phyloP scores from a whole-genome alignment of 23 tunicate species.

The Diplosoma virens region DNA sequence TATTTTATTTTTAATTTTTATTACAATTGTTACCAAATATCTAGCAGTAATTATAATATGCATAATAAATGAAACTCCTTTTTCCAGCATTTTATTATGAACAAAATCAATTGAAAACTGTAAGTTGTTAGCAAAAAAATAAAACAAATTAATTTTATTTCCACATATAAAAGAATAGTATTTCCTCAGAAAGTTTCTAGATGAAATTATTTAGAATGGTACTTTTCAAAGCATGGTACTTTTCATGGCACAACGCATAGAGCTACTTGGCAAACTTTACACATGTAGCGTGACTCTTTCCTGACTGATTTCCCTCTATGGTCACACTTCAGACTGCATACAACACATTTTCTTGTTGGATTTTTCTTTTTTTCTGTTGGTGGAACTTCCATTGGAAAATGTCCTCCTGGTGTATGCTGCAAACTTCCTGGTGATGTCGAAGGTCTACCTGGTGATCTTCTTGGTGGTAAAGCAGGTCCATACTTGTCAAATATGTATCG shows the following conservation, averaged over 20 bases:
- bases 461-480: neutral
- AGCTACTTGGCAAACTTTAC: neutral
- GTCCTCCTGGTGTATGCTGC: neutral
- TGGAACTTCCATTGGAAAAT: constrained; percentile 4
- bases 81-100: neutral
- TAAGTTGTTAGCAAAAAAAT: neutral
- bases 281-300: neutral
- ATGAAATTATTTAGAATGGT: neutral
- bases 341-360: neutral
- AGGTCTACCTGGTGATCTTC: neutral
- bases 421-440: neutral
- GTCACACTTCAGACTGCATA: no score
- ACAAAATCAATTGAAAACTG: neutral
- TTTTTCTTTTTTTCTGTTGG: constrained; percentile 3
- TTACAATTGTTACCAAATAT: neutral
- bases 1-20: neutral
- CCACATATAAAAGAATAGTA: no score
- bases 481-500: neutral
- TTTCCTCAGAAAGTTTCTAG: no score
- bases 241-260: neutral
- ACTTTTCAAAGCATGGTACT: neutral
- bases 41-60: neutral
- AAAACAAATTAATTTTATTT: neutral
- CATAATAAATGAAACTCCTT: neutral
- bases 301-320: neutral